phyloP scores from a whole-genome alignment of 2,888 invertebrate genomes.

The Maniola hyperantus region DNA sequence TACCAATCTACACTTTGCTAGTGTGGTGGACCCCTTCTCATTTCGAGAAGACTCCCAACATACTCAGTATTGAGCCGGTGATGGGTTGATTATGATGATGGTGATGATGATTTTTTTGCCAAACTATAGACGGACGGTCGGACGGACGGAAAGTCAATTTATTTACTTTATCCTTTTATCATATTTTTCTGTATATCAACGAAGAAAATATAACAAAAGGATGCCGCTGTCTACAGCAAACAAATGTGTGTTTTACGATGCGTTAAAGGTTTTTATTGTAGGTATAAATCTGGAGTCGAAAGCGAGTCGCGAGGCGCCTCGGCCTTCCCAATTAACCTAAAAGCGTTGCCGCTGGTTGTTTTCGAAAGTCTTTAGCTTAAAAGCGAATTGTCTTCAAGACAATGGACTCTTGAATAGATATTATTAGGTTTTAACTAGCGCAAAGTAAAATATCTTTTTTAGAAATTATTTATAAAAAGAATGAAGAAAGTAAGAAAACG shows the following conservation, averaged over 20 bases:
- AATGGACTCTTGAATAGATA: conserved; percentile 1
- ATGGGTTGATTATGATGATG: too few species aligned
- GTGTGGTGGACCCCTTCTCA: too few species aligned
- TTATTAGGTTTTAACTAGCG: conserved; percentile 4
- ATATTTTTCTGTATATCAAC: neutral
- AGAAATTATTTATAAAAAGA: neutral
- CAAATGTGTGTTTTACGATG: conserved; percentile 48
- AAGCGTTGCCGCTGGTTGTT: conserved; percentile 20
- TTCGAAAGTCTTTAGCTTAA: conserved; percentile 14
- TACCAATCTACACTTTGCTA: too few species aligned
- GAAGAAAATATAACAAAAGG: conserved; percentile 14
- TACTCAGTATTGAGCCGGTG: too few species aligned
- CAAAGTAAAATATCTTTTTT: neutral
- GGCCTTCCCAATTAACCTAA: conserved; percentile 25
- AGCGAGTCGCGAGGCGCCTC: conserved; percentile 24
- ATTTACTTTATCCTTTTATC: too few species aligned
- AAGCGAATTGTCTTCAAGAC: conserved; percentile 16
- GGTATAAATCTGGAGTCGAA: conserved; percentile 29
- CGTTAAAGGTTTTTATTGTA: conserved; percentile 39
- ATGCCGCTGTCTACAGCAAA: conserved; percentile 41
- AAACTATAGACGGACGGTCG: too few species aligned
- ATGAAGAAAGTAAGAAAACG: too few species aligned
- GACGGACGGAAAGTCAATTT: too few species aligned
- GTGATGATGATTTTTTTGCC: too few species aligned
- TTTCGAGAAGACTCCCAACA: too few species aligned